Percentiles rank a stretch among this genome's conserved stretches.
These are phyloP conservation scores for Drosophila subquinaria DNA, from an alignment of 2,888 invertebrate genomes.

Conservation along the genomic window DNA sequence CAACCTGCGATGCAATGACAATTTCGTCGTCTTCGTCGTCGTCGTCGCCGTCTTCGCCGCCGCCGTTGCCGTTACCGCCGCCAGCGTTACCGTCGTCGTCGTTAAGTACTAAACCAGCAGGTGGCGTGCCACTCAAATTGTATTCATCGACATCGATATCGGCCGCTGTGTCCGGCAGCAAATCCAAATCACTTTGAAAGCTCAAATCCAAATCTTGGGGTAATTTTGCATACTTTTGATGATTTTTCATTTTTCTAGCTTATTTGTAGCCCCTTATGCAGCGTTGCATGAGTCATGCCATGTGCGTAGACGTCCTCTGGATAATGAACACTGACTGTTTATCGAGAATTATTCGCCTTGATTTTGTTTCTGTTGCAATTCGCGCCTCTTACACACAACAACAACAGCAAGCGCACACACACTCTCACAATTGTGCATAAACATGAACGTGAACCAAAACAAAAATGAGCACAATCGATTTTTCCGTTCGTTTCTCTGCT, in stretches of 20 bases:
- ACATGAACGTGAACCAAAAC: constrained; percentile 66
- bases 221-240: constrained; percentile 85
- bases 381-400: constrained; percentile 28
- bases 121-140: constrained; percentile 60
- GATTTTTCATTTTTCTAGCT: constrained; percentile 83
- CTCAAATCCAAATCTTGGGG: constrained; percentile 85
- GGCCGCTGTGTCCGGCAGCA: constrained; percentile 77
- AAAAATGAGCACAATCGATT: constrained; percentile 84
- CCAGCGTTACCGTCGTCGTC: constrained; percentile 48
- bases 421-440: constrained; percentile 27
- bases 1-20: constrained; percentile 72
- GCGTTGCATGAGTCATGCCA: constrained; percentile 69
- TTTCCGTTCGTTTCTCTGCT: constrained; percentile 60
- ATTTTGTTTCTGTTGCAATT: constrained; percentile 48
- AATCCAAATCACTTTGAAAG: constrained; percentile 83
- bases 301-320: constrained; percentile 30
- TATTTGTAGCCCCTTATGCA: constrained; percentile 24
- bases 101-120: constrained; percentile 61
- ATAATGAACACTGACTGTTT: constrained; percentile 46
- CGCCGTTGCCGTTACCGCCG: constrained; percentile 71
- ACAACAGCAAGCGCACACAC: constrained; percentile 12
- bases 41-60: constrained; percentile 64
- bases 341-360: constrained; percentile 53
- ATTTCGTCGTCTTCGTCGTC: constrained; percentile 80
- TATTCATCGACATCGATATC: constrained; percentile 75